These are phyloP conservation scores for Ellobius talpinus DNA, from an alignment of 2,113 vertebrate genomes.

Conservation along the genomic window DNA sequence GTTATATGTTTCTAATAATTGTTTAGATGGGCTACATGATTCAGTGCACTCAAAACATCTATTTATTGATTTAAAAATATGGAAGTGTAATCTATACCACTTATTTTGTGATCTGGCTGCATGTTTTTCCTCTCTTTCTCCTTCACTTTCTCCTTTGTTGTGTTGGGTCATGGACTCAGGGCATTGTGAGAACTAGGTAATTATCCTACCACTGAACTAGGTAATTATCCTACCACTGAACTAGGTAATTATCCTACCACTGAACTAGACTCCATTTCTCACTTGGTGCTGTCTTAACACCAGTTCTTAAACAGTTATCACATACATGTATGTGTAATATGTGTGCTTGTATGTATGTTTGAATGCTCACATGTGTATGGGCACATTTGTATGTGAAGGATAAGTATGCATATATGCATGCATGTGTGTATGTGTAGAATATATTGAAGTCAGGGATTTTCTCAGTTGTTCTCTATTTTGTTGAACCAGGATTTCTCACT, in stretches of 20 bases:
- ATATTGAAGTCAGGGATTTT: neutral
- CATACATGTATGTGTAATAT: no score
- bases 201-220: no score
- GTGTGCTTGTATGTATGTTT: neutral
- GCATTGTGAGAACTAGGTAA: neutral
- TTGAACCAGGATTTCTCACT: neutral
- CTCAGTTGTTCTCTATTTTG: neutral
- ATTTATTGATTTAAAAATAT: slow-evolving; percentile 26
- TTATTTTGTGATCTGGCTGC: neutral
- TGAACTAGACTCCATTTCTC: neutral
- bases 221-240: neutral
- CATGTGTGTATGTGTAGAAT: neutral
- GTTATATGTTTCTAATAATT: neutral
- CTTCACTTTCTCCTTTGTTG: neutral
- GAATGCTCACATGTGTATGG: neutral
- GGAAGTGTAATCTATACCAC: neutral
- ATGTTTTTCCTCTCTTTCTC: neutral
- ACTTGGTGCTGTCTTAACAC: neutral
- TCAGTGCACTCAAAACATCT: neutral
- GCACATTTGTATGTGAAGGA: neutral
- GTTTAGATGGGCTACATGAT: neutral
- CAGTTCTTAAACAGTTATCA: neutral
- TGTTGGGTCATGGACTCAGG: no score
- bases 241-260: neutral
- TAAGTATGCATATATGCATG: neutral